Conservation (phyloP, 2,888 invertebrate species). For the Metellina segmentata region DNA sequence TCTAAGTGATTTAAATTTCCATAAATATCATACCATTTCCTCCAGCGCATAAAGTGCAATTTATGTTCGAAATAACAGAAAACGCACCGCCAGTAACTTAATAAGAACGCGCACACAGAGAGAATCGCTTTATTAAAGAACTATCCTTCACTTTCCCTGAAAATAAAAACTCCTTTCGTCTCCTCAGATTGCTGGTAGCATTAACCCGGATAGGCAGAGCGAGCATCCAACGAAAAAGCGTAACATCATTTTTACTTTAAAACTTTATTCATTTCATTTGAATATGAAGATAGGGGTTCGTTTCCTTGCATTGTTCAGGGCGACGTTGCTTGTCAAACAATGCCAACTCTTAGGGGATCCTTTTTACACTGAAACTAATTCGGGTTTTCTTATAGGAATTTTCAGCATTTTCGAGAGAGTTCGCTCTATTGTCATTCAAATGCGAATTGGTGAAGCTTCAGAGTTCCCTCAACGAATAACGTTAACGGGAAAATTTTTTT, state of each 20-base stretch:
- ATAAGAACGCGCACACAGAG: background rate
- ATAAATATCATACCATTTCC: background rate
- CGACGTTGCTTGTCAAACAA: constrained; percentile 5
- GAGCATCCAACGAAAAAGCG: background rate
- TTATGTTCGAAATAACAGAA: background rate
- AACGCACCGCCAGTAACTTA: background rate
- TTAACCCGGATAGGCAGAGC: background rate
- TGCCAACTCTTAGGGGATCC: constrained; percentile 34
- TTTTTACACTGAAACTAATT: constrained; percentile 40
- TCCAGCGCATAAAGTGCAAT: background rate
- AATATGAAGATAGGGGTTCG: constrained; percentile 8
- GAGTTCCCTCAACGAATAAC: background rate
- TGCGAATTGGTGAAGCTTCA: constrained; percentile 42
- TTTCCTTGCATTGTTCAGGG: constrained; percentile 41
- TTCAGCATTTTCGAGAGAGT: constrained; percentile 16
- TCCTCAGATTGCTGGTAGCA: background rate
- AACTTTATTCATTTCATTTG: constrained; percentile 50
- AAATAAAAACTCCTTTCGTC: background rate
- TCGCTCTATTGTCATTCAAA: constrained; percentile 45
- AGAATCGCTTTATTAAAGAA: background rate
- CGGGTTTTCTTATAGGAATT: constrained; percentile 33
- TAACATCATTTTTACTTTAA: background rate
- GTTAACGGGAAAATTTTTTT: background rate
- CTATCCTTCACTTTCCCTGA: background rate
- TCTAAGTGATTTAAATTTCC: background rate